These are phyloP conservation scores for Hanleya hanleyi DNA, from an alignment of 2,888 invertebrate species.

Conservation along the genomic window DNA sequence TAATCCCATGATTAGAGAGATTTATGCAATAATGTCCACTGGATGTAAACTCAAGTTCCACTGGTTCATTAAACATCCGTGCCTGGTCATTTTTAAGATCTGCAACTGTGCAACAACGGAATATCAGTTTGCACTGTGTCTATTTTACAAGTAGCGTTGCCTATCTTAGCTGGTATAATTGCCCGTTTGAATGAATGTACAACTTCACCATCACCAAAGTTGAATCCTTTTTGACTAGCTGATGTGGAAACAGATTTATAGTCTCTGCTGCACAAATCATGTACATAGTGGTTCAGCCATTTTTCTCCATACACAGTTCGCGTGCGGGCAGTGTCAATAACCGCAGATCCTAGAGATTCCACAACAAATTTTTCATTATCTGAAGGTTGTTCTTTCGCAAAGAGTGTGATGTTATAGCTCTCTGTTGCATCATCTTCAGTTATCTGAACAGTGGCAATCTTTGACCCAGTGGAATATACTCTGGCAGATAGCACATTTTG, in stretches of 20 bases:
- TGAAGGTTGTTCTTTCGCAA: too few relatives aligned
- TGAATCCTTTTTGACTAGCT: neutral
- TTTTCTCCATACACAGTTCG: neutral
- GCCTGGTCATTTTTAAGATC: too few relatives aligned
- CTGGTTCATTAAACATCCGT: too few relatives aligned
- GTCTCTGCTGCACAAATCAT: neutral
- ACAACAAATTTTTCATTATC: neutral
- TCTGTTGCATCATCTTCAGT: too few relatives aligned
- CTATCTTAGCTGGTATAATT: neutral
- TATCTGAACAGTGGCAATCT: neutral
- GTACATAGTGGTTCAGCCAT: neutral
- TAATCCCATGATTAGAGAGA: too few relatives aligned
- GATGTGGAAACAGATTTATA: too few relatives aligned
- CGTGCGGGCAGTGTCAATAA: too few relatives aligned
- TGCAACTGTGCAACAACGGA: too few relatives aligned
- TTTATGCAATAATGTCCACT: too few relatives aligned
- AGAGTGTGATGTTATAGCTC: too few relatives aligned
- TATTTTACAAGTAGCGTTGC: neutral
- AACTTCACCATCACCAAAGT: constrained; percentile 4
- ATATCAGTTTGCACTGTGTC: too few relatives aligned
- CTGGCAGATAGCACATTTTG: neutral
- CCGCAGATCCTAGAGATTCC: neutral
- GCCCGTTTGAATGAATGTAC: neutral
- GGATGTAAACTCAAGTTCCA: too few relatives aligned
- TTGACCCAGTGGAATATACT: neutral